Conservation (phyloP, 2,888 invertebrate genomes). For the Tryphoninae sp. region DNA sequence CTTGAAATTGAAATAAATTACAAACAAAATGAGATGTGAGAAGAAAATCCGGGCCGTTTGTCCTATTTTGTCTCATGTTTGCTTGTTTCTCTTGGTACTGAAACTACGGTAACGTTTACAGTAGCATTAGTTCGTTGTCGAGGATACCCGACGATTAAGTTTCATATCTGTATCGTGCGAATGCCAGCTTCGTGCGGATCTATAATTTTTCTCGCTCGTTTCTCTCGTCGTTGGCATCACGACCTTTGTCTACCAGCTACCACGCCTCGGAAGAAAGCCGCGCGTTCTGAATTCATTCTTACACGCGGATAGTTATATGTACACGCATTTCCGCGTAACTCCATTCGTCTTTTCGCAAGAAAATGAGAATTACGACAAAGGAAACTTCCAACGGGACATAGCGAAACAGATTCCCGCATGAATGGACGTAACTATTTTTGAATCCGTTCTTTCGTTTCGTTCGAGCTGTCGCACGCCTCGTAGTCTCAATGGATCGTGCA, state of each 20-base stretch:
- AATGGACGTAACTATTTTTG: constrained; percentile 15
- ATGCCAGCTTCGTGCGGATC: constrained; percentile 33
- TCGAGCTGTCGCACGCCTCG: neutral
- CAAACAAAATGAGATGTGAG: neutral
- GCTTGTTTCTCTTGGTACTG: constrained; percentile 3
- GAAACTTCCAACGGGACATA: neutral
- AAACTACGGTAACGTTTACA: neutral
- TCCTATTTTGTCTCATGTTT: constrained; percentile 20
- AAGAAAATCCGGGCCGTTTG: constrained; percentile 19
- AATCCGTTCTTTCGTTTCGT: neutral
- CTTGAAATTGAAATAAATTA: neutral
- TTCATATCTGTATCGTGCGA: constrained; percentile 55
- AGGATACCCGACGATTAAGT: constrained; percentile 55
- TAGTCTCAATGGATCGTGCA: neutral
- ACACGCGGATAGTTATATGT: neutral
- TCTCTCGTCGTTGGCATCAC: constrained; percentile 30
- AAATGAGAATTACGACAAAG: neutral
- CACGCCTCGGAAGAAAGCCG: constrained; percentile 45
- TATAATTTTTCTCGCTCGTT: constrained; percentile 50
- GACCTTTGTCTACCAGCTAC: constrained; percentile 30
- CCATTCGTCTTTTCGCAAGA: neutral
- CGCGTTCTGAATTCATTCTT: constrained; percentile 48
- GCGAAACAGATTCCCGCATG: neutral
- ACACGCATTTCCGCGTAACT: neutral
- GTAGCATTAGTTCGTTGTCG: constrained; percentile 9